Percentiles rank a stretch among this genome's conserved stretches.
phyloP scores from a whole-genome alignment of 1,140 invertebrate genomes.

The Drosophila varians region DNA sequence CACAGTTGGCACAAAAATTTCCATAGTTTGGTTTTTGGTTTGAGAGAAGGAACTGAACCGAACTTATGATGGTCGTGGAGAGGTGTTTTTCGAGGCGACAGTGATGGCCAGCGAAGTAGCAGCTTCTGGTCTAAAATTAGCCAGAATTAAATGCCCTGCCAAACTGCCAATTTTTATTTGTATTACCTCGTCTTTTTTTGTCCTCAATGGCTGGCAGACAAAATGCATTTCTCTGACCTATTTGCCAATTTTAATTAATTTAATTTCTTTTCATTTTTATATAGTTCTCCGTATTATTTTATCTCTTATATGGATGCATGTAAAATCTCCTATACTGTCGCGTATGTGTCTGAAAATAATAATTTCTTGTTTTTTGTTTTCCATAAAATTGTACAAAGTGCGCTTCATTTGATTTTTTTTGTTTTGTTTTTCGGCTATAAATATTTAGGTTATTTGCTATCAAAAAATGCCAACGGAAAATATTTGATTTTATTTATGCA shows the following conservation, averaged over 20 bases:
- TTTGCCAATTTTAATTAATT: constrained; percentile 48
- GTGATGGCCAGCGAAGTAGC: constrained; percentile 38
- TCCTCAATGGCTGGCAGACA: constrained; percentile 13
- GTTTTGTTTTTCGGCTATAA: constrained; percentile 41
- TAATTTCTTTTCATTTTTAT: constrained; percentile 28
- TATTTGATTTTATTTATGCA: constrained; percentile 49
- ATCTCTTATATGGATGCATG: constrained; percentile 22
- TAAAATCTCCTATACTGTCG: constrained; percentile 48
- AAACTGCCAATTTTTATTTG: background rate
- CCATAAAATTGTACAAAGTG: constrained; percentile 69
- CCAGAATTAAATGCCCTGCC: constrained; percentile 41
- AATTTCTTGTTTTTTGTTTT: constrained; percentile 44
- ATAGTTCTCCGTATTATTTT: constrained; percentile 23
- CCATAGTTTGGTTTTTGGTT: constrained; percentile 46
- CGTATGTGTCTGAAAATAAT: constrained; percentile 47
- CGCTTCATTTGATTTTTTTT: constrained; percentile 13
- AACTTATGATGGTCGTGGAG: constrained; percentile 43
- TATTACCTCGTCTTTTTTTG: background rate
- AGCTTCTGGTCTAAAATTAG: constrained; percentile 45
- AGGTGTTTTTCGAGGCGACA: constrained; percentile 18
- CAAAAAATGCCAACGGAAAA: constrained; percentile 51
- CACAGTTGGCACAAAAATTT: constrained; percentile 73
- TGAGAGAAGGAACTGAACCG: constrained; percentile 70
- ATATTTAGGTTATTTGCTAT: constrained; percentile 61
- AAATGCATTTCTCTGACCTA: constrained; percentile 45